Percentiles rank a stretch among this genome's conserved stretches.
These are phyloP conservation scores for Cephus cinctus DNA, from an alignment of 1,140 invertebrate species.

Conservation along the genomic window DNA sequence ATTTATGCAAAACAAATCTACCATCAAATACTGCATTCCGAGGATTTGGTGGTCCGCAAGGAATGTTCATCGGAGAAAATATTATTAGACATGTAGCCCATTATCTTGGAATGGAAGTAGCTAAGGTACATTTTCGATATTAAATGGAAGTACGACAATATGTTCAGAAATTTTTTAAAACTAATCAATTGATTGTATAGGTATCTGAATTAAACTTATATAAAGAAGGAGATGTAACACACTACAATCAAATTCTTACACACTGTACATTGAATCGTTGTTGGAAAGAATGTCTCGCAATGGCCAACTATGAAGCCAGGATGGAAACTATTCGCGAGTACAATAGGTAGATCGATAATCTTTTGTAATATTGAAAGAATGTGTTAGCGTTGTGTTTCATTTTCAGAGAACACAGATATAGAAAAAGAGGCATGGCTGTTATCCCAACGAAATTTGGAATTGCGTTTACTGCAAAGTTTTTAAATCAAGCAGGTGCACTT, in stretches of 20 bases:
- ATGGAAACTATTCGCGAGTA: constrained; percentile 65
- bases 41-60: constrained; percentile 88
- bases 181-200: constrained; percentile 41
- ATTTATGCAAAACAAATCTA: constrained; percentile 80
- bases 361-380: constrained; percentile 10
- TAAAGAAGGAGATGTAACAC: constrained; percentile 74
- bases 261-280: constrained; percentile 78
- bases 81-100: constrained; percentile 76
- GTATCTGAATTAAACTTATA: constrained; percentile 78
- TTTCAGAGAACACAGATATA: constrained; percentile 75
- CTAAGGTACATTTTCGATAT: constrained; percentile 41
- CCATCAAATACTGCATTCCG: constrained; percentile 89
- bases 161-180: background rate
- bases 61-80: constrained; percentile 81
- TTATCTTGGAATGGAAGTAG: constrained; percentile 63
- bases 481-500: constrained; percentile 89
- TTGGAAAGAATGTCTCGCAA: constrained; percentile 78
- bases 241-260: constrained; percentile 74
- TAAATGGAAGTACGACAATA: background rate
- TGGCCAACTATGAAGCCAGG: constrained; percentile 68
- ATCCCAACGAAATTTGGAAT: constrained; percentile 92
- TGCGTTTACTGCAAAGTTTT: constrained; percentile 73
- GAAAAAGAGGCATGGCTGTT: constrained; percentile 83
- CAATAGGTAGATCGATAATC: constrained; percentile 62
- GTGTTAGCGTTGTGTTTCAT: constrained; percentile 1